Percentiles rank a stretch among this genome's conserved stretches.
These are phyloP conservation scores for Cyprinodon tularosa DNA, from an alignment of 2,113 vertebrate genomes.

Conservation along the genomic window DNA sequence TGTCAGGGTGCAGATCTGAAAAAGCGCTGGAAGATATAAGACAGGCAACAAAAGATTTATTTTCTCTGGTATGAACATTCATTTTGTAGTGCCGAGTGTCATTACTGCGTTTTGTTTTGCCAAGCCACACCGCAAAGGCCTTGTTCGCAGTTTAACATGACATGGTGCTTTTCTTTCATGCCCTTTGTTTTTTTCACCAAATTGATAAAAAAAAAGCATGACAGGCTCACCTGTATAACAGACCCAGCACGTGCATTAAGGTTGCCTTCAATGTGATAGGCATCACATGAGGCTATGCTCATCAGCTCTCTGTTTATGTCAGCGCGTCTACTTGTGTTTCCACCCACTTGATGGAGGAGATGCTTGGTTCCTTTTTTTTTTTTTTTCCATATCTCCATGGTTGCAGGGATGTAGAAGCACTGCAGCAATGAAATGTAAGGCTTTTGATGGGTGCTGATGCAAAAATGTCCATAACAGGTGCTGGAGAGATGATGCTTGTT, in stretches of 20 bases:
- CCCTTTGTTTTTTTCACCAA: slow-evolving; percentile 12
- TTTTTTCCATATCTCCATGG: slow-evolving; percentile 70
- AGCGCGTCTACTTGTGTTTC: slow-evolving; percentile 37
- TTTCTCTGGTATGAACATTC: slow-evolving; percentile 40
- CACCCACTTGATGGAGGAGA: slow-evolving; percentile 58
- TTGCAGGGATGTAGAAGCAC: slow-evolving; percentile 64
- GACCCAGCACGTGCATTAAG: slow-evolving; percentile 35
- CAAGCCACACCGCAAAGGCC: slow-evolving; percentile 11
- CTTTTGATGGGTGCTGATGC: slow-evolving; percentile 60
- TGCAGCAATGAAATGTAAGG: slow-evolving; percentile 39
- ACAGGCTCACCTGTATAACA: slow-evolving; percentile 36
- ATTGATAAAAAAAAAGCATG: slow-evolving; percentile 22
- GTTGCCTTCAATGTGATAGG: slow-evolving; percentile 49
- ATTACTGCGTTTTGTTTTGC: slow-evolving; percentile 29
- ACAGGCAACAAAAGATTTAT: slow-evolving; percentile 41
- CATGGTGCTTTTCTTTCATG: slow-evolving; percentile 10
- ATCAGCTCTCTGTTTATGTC: slow-evolving; percentile 31
- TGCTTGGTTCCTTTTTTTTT: slow-evolving; percentile 53
- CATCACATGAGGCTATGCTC: slow-evolving; percentile 55
- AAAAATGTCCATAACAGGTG: slow-evolving; percentile 26
- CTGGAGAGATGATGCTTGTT: not conserved
- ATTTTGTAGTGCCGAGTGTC: slow-evolving; percentile 45
- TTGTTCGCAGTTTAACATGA: slow-evolving; percentile 16
- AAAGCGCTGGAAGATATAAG: slow-evolving; percentile 33
- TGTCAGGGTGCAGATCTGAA: slow-evolving; percentile 25